Evolutionary conservation across 2,888 invertebrate genomes (phyloP), one percentile per base, ranked within the genome.

Genomic region (Tipula lateralis): DNA sequence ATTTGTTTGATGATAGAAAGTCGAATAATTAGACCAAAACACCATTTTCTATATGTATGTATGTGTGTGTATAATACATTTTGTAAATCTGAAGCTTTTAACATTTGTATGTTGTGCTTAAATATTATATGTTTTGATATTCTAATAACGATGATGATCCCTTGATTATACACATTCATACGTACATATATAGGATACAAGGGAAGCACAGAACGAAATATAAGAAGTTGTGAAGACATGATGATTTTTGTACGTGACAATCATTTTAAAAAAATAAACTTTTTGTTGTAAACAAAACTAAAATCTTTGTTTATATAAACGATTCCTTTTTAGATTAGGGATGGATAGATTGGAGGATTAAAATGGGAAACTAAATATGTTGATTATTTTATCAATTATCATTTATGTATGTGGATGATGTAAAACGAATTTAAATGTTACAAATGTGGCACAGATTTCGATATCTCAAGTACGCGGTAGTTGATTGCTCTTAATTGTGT

Each of bases 21-120:
- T 66, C 66, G 66, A 66, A 66, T 66, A 66, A 66, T 66, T 66
- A 66, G 66, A 66, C 66, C 66, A 66, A 66, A 66, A 66, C 66
- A 66, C 24, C 66, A 66, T 66, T 24, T 6, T 44, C 39, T n/a
- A 44, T 12, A n/a, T 44, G 39, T 12, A 44, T n/a, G n/a, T n/a
- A n/a, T 44, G 39, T 44, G 24, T 44, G n/a, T 44, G 5, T 24
- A 24, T 66, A 66, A 24, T 66, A 66, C 66, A 12, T 66, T 66
- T 66, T 66, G 9, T 66, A 66, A 66, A 66, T 66, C 66, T 66
- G 0, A 66, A 66, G 66, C 66, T 66, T 66, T 66, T 66, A 66
- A 66, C 66, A 66, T 66, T 66, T 66, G 66, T 66, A 66, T 39
- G 3, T 13, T 66, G 24, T 24, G 66, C 66, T 66, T 66, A 66